Evolutionary conservation across 2,113 vertebrate genomes (phyloP), one percentile per base, ranked within the genome.

Genomic region (Bufo gargarizans): DNA sequence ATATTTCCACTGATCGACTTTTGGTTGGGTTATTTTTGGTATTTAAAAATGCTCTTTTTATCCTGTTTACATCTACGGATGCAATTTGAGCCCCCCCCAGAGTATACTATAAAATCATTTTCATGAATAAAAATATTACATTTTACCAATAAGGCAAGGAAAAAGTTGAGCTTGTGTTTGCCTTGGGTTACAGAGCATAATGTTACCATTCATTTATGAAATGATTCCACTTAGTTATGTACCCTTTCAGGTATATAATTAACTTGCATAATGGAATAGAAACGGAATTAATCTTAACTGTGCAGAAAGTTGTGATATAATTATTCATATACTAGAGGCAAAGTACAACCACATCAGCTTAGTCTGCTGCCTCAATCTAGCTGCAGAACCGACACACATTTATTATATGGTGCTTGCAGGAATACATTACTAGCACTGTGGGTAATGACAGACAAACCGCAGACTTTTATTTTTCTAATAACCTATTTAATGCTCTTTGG

Each of bases 191-290:
- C 22, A 85, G 9, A 85, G 33, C 65, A 56, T 85, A 85, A 74
- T 74, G 83, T 85, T 85, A 69, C 65, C 33, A 58, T 85, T 45
- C 83, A 58, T 71, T 71, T 85, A 85, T 84, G 47, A 85, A 85
- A 85, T 74, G 50, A 74, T 85, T 85, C 49, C 53, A 74, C 67
- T 85, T 85, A 85, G n/a, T 72, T 85, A 74, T 58, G 65, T 45
- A 74, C 65, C 83, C 83, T 85, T 85, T 74, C 83, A 85, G 83
- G 83, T 85, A 85, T 74, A 85, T 85, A 85, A 85, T 85, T 85
- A 84, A 84, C 82, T 74, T 72, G 83, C 53, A 85, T 74, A 74
- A 85, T 85, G 83, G 83, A 74, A 74, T 19, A 83, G 81, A 83
- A 85, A 74, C 56, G 6, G 58, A 85, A 85, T 85, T 72, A 85